Evolutionary conservation across 2,797 vertebrate genomes (phyloP), one percentile per base, ranked within the genome.

Genomic region (Poeciliopsis infans): DNA sequence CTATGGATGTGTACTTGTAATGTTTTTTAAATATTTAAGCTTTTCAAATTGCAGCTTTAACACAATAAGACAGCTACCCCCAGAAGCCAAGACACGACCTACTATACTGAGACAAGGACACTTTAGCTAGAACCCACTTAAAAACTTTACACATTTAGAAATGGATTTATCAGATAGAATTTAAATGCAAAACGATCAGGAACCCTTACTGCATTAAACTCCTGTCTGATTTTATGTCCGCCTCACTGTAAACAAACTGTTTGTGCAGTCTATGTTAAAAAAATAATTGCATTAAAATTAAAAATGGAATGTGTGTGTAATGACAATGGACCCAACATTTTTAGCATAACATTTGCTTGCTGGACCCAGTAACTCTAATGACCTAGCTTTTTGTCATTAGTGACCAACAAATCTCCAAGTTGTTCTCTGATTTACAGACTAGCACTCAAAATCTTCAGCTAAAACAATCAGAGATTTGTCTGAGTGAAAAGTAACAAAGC

Each of bases 31-130:
- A 83, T 74, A 80, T 80, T 82, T 31, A 81, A 45, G 51, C 46
- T 45, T 49, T 72, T 89, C 69, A 69, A 68, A 77, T 64, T 72
- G 59, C 15, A 78, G 49, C 49, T 71, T 85, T 83, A 28, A 73
- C 36, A 72, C 72, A 74, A 45, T n/a, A 55, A 79, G 69, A 78
- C 36, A 76, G 78, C 72, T 61, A 8, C 45, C 59, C 55, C 68
- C n/a, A 77, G 55, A 57, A n/a, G 5, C 31, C 77, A 59, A 23
- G 20, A 46, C 20, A 0, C 33, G 57, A 51, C 0, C 0, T 8
- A 12, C 41, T 51, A 53, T 36, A 33, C n/a, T 53, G 68, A 72
- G 23, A 61, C 13, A 61, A 78, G 77, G 68, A 75, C 28, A 10
- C 0, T 1, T 13, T n/a, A 72, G 57, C 55, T 41, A 74, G 33